Base-by-base conservation (phyloP, 2,888 invertebrate species). In the Leptinotarsa juncta region DNA sequence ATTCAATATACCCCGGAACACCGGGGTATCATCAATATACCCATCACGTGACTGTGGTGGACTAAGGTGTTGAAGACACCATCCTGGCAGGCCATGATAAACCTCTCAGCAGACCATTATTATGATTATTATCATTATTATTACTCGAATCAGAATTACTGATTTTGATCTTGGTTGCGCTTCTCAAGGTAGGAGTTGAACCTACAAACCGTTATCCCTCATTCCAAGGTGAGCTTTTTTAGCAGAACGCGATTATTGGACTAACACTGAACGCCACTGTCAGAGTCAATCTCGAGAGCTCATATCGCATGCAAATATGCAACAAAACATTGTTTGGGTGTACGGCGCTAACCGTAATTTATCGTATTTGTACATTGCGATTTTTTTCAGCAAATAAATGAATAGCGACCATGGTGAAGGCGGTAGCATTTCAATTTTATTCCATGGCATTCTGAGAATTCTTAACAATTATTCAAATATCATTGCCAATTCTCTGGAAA, bases 381-480 rank as follows among this genome's bases (percentile, higher is more conserved):
- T 80, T 76, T 76, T 23, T 79, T 79, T 77, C 75, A 71, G 69
- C 48, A 66, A 57, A 69, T 71, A 60, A 69, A 74, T 68, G 67
- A 74, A 68, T 67, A 67, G 65, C 51, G 50, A 49, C 26, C 69
- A n/a, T 72, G 50, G 51, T 71, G 78, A 76, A 78, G 78, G 78
- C 78, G 78, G 77, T 71, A 72, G 76, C 70, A 67, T 72, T 75
- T 75, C 72, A 72, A 72, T 73, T 78, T 79, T 80, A 80, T 80
- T 79, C 81, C 78, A 76, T 20, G 75, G 75, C 76, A 79, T 82
- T 81, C 82, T 76, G 48, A 72, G 82, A 82, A 82, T 82, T 78
- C 74, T 76, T 75, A 66, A 77, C 79, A 76, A 82, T 80, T 82
- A 82, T 81, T 81, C 72, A 78, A 81, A 81, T 80, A 75, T 70